Conservation (phyloP, 2,888 invertebrate genomes). For the Calliopum simillimum region DNA sequence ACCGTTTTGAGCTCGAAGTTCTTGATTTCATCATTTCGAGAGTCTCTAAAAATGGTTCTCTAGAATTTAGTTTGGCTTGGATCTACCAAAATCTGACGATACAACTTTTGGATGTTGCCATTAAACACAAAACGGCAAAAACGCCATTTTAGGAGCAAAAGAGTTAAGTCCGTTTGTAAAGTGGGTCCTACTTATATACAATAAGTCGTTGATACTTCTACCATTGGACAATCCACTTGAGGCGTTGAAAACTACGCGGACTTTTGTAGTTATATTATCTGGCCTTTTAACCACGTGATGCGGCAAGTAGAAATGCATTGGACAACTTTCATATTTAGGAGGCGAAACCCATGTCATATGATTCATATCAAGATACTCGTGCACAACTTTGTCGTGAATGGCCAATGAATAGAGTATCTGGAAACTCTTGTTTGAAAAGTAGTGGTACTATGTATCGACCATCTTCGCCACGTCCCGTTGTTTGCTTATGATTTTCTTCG, state of each 20-base stretch:
- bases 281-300: constrained; percentile 33
- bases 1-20: constrained; percentile 1
- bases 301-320: constrained; percentile 17
- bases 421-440: background rate
- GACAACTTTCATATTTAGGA: background rate
- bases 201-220: constrained; percentile 24
- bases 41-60: constrained; percentile 12
- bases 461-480: background rate
- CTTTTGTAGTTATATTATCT: constrained; percentile 28
- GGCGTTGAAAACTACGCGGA: constrained; percentile 35
- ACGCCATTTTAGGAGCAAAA: constrained; percentile 23
- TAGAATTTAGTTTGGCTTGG: constrained; percentile 17
- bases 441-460: constrained; percentile 8
- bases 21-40: background rate
- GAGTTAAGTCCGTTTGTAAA: constrained; percentile 18
- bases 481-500: background rate
- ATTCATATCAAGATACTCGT: constrained; percentile 5
- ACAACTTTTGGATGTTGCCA: constrained; percentile 22
- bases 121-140: constrained; percentile 21
- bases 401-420: background rate
- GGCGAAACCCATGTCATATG: constrained; percentile 4
- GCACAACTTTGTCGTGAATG: constrained; percentile 10
- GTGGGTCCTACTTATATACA: constrained; percentile 20
- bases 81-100: constrained; percentile 28
- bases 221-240: constrained; percentile 22